A percentile compares a stretch with the other conserved stretches of the same genome.
Conservation (phyloP, 2,113 vertebrate species). For the Lepus americanus region DNA sequence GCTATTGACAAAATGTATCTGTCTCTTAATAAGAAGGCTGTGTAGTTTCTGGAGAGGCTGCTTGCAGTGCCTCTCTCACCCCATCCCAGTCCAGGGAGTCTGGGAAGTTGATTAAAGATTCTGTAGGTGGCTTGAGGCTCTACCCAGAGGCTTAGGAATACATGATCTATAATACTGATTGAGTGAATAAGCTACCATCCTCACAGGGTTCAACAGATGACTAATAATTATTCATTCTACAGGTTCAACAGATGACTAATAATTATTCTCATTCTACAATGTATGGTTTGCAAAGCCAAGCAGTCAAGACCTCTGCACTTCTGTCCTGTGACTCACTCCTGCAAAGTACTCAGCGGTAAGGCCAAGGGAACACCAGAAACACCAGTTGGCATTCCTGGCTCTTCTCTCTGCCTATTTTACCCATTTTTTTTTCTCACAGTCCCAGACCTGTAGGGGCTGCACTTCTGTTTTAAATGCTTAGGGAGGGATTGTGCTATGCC, state of each 20-base stretch:
- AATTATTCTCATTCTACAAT: conserved; percentile 60
- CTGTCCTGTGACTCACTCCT: conserved; percentile 70
- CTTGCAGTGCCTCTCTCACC: background rate
- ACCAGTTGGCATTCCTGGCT: background rate
- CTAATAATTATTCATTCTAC: conserved; percentile 71
- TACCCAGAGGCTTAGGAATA: conserved; percentile 27
- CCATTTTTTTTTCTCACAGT: background rate
- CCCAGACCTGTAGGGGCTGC: background rate
- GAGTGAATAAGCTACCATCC: conserved; percentile 65
- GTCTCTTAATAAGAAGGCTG: background rate
- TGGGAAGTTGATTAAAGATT: conserved; percentile 38
- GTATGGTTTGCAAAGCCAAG: conserved; percentile 58
- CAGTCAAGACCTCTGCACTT: conserved; percentile 64
- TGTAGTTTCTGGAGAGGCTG: background rate
- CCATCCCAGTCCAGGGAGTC: too few species aligned
- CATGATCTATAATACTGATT: background rate
- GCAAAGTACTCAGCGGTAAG: background rate
- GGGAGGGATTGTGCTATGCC: background rate
- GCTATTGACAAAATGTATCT: background rate
- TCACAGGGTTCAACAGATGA: conserved; percentile 62
- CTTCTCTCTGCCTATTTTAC: background rate
- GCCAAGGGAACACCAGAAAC: background rate
- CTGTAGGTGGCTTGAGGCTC: conserved; percentile 9
- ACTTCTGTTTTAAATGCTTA: background rate
- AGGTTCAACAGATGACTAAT: conserved; percentile 70